phyloP scores from a whole-genome alignment of 2,113 vertebrate genomes.

The Tonatia bakeri region DNA sequence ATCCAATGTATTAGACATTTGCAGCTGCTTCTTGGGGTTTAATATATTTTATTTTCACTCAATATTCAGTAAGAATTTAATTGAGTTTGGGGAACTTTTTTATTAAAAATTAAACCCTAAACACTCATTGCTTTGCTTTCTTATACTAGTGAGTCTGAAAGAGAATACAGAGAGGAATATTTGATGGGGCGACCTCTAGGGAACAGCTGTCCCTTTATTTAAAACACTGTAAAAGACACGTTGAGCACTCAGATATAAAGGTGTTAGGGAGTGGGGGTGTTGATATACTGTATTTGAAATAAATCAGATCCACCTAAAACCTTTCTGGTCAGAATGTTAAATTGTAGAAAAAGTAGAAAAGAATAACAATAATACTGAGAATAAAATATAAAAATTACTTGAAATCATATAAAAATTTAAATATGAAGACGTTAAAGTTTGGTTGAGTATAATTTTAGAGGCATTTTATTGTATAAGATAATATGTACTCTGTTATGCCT shows the following conservation, averaged over 20 bases:
- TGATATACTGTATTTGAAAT: not conserved
- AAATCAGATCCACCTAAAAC: not conserved
- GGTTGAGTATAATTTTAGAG: not conserved
- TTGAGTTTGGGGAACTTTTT: conserved; percentile 73
- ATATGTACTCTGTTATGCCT: not conserved
- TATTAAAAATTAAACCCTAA: conserved; percentile 75
- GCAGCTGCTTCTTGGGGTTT: conserved; percentile 67
- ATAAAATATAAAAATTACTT: not conserved
- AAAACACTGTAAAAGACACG: not conserved
- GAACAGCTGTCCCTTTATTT: not conserved
- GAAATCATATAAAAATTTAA: not conserved
- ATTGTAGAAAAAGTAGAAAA: not conserved
- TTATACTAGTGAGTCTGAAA: conserved; percentile 33
- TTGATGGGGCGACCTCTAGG: not conserved
- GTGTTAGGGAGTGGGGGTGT: not conserved
- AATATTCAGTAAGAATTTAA: conserved; percentile 73
- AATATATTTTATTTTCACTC: conserved; percentile 70
- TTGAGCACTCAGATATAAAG: not conserved
- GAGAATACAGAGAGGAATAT: not conserved
- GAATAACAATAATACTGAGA: not conserved
- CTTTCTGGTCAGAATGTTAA: not conserved
- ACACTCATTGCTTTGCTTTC: conserved; percentile 58
- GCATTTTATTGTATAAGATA: not conserved
- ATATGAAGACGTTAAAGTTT: not conserved
- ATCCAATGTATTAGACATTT: conserved; percentile 74